Conservation (phyloP, 2,113 vertebrate genomes). For the Pyxicephalus adspersus region DNA sequence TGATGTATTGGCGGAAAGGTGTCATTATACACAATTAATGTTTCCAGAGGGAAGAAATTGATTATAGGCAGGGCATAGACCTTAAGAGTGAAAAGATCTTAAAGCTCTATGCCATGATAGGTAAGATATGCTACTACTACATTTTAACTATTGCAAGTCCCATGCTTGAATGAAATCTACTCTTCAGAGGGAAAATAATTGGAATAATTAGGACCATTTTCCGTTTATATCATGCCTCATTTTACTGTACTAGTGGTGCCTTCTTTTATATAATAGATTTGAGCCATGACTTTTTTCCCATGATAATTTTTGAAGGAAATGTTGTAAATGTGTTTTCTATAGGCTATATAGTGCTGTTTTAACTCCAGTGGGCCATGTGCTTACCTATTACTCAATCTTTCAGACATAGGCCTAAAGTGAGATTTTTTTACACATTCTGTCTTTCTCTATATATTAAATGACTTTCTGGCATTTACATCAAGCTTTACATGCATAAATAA, state of each 20-base stretch:
- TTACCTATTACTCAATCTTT: conserved; percentile 35
- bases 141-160: conserved; percentile 74
- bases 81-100: conserved; percentile 81
- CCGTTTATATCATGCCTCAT: neutral
- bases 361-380: conserved; percentile 6
- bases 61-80: conserved; percentile 90
- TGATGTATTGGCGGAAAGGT: conserved; percentile 93
- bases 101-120: conserved; percentile 78
- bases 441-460: conserved; percentile 33
- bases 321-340: conserved; percentile 27
- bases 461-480: neutral
- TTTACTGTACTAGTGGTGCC: neutral
- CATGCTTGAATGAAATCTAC: conserved; percentile 26
- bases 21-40: conserved; percentile 98
- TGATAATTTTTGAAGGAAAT: conserved; percentile 7
- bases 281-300: neutral
- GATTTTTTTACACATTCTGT: conserved; percentile 20
- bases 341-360: conserved; percentile 36
- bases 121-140: conserved; percentile 76
- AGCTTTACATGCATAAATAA: neutral
- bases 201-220: conserved; percentile 4
- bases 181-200: neutral
- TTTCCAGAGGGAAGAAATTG: conserved; percentile 84
- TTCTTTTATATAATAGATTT: neutral
- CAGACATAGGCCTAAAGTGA: conserved; percentile 1